Evolutionary conservation across 2,113 vertebrate genomes (phyloP), one percentile per base, ranked within the genome.

Genomic region (Cettia cetti): DNA sequence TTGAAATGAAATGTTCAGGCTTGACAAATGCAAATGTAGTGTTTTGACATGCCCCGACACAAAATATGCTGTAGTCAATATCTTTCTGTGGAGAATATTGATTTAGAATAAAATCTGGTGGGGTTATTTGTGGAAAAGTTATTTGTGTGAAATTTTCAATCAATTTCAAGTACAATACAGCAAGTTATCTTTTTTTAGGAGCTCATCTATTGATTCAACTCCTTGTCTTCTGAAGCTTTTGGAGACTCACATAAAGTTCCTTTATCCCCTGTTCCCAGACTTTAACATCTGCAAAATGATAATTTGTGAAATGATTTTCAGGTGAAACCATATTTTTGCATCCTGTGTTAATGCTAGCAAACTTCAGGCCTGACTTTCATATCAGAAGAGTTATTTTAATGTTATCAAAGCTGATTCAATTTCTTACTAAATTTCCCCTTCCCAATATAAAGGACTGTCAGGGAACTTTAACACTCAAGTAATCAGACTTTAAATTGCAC

Each of bases 401-500:
- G 18, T 68, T 74, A 66, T 50, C 42, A 70, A 93, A 93, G 50
- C 33, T 60, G 66, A 79, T 90, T 78, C 0, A 44, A 92, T 92
- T 90, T 83, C 45, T 80, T 71, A 22, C 30, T 69, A 35, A 61
- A 79, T 95, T 94, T 69, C 52, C 23, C 7, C 0, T 86, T 89
- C 68, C 56, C 5, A 2, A 23, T 87, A 81, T 39, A 81, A 88
- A 94, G 63, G 52, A 86, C 31, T 78, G 57, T 61, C 52, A 68
- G 40, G n/a, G 56, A 95, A 77, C 37, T 91, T 94, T 40, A 81
- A 64, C 44, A 63, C 49, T 95, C 84, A 87, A 75, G 79, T 84
- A 89, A 83, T 96, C 90, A 95, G 78, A 74, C 68, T 92, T 95
- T 39, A 85, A 92, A 88, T 95, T 93, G 49, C 79, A 79, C 35